These are phyloP conservation scores for Paedocypris micromegethes DNA, from an alignment of 2,797 vertebrate species.

Conservation along the genomic window DNA sequence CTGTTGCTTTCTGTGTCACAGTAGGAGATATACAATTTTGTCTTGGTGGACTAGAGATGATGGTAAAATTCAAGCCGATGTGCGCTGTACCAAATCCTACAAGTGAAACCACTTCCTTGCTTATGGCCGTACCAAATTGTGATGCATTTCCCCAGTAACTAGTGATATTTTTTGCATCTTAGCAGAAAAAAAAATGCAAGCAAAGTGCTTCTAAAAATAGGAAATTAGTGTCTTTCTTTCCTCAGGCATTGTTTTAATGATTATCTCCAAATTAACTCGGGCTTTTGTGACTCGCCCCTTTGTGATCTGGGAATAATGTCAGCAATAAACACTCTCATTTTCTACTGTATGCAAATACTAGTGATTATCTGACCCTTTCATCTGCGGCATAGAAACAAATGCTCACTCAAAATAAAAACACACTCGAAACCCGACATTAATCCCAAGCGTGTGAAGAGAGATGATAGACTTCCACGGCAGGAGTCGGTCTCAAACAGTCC, in stretches of 20 bases:
- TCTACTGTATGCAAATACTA: slow-evolving; percentile 27
- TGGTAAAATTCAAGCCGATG: slow-evolving; percentile 67
- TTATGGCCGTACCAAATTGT: slow-evolving; percentile 49
- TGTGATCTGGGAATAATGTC: slow-evolving; percentile 20
- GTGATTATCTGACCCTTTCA: slow-evolving; percentile 2
- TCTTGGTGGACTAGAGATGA: slow-evolving; percentile 64
- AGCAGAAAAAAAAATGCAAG: slow-evolving; percentile 52
- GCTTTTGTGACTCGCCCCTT: slow-evolving; percentile 11
- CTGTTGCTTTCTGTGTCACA: slow-evolving; percentile 63
- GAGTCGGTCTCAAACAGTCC: slow-evolving; percentile 26
- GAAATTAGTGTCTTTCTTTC: slow-evolving; percentile 54
- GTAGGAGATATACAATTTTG: slow-evolving; percentile 65
- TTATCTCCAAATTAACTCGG: slow-evolving; percentile 54
- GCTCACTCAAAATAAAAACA: background rate
- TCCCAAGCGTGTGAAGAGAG: background rate
- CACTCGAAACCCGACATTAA: slow-evolving; percentile 7
- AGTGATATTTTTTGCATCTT: slow-evolving; percentile 55
- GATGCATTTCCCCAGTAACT: slow-evolving; percentile 56
- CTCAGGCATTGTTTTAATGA: slow-evolving; percentile 64
- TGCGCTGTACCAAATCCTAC: slow-evolving; percentile 53
- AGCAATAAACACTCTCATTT: slow-evolving; percentile 23
- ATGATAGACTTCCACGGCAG: slow-evolving; percentile 25
- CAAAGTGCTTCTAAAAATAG: slow-evolving; percentile 61
- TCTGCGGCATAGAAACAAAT: slow-evolving; percentile 1
- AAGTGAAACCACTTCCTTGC: slow-evolving; percentile 43